Evolutionary conservation across 2,888 invertebrate genomes (phyloP).

Genomic region (Lycia hirtaria): DNA sequence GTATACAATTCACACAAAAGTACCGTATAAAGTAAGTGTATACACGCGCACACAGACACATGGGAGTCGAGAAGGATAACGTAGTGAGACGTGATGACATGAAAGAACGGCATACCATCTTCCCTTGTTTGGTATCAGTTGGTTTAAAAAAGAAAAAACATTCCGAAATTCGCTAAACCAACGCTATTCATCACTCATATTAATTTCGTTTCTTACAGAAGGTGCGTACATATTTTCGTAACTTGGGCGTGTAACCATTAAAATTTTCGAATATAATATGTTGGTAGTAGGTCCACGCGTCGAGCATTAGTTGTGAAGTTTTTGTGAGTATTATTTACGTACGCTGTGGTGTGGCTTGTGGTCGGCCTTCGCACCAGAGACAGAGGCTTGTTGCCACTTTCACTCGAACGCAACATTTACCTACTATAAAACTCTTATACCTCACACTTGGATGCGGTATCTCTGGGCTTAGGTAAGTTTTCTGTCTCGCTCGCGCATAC

Average conservation of each 20-base stretch:
- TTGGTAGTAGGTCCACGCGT: conserved; percentile 19
- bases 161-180: background rate
- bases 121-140: too few species aligned
- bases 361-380: conserved; percentile 77
- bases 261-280: conserved; percentile 9
- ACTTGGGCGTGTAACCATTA: conserved; percentile 1
- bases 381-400: conserved; percentile 77
- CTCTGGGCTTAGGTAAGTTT: too few species aligned
- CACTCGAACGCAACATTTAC: conserved; percentile 66
- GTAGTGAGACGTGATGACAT: too few species aligned
- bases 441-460: conserved; percentile 63
- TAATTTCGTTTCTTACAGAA: background rate
- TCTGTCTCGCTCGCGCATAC: too few species aligned
- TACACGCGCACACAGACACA: too few species aligned
- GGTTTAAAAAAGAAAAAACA: too few species aligned
- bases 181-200: background rate
- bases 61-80: too few species aligned
- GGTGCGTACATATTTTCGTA: conserved; percentile 6
- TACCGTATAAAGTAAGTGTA: too few species aligned
- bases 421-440: conserved; percentile 55
- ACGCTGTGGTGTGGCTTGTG: conserved; percentile 61
- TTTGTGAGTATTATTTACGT: conserved; percentile 63
- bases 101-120: too few species aligned
- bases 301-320: conserved; percentile 48
- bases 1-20: too few species aligned